phyloP scores from a whole-genome alignment of 2,888 invertebrate genomes.

The Metallyticus violacea region DNA sequence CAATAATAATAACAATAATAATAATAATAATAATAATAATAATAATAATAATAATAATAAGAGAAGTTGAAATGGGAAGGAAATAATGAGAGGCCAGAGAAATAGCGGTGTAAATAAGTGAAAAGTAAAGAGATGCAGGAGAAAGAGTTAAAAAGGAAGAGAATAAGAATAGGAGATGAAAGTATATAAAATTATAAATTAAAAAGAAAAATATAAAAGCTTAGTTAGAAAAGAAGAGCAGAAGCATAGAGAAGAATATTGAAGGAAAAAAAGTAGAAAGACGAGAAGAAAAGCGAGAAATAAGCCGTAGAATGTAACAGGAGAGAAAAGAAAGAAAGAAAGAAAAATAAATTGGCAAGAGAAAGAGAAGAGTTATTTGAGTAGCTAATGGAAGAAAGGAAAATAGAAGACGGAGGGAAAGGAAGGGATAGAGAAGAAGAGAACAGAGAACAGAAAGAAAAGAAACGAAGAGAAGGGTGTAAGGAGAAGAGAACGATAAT shows the following conservation, averaged over 20 bases:
- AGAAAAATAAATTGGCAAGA: too few species aligned
- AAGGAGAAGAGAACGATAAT: too few species aligned
- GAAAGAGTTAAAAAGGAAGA: background rate
- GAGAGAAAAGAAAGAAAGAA: background rate
- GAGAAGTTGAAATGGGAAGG: background rate
- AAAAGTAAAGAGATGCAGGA: background rate
- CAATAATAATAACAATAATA: background rate
- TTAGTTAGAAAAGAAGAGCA: background rate
- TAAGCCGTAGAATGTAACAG: background rate
- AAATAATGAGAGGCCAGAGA: too few species aligned
- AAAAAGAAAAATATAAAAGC: background rate
- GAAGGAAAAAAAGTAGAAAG: background rate
- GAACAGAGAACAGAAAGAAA: too few species aligned
- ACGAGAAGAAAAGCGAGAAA: background rate
- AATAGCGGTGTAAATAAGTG: background rate
- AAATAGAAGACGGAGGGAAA: background rate
- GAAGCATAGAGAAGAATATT: background rate
- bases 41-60: constrained; percentile 13
- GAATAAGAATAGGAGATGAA: background rate
- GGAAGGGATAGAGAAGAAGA: background rate
- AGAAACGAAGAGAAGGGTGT: too few species aligned
- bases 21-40: constrained; percentile 2
- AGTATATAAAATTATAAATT: background rate
- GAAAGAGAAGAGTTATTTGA: too few species aligned
- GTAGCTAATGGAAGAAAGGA: background rate